These are phyloP conservation scores for Malurus alboscapulatus DNA, from an alignment of 2,113 vertebrate genomes.

Conservation along the genomic window DNA sequence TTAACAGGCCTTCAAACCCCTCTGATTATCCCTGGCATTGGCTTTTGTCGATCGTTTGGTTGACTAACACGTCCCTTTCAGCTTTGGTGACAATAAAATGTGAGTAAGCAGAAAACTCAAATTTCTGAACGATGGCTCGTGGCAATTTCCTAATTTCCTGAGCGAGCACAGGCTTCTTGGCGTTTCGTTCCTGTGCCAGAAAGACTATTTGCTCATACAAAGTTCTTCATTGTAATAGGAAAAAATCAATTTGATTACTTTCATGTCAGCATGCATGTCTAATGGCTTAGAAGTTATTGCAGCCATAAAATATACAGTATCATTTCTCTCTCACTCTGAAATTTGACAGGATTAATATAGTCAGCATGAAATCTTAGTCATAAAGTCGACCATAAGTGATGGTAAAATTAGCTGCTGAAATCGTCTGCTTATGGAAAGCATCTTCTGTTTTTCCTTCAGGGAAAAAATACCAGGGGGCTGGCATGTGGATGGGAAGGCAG, in stretches of 20 bases:
- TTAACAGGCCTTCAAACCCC: background rate
- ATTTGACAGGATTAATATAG: constrained; percentile 62
- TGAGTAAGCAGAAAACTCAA: constrained; percentile 68
- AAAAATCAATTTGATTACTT: constrained; percentile 60
- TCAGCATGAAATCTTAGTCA: constrained; percentile 55
- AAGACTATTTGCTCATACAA: constrained; percentile 35
- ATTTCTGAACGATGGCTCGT: constrained; percentile 68
- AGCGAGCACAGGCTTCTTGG: constrained; percentile 16
- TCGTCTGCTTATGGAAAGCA: constrained; percentile 45
- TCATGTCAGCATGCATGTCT: constrained; percentile 52
- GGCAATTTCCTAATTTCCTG: constrained; percentile 79
- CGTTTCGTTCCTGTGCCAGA: constrained; percentile 7
- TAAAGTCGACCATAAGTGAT: constrained; percentile 34
- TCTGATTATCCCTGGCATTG: background rate
- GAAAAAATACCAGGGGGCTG: background rate
- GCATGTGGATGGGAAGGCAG: background rate
- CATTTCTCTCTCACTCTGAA: constrained; percentile 41
- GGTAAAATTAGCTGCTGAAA: constrained; percentile 47
- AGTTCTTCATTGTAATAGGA: constrained; percentile 49
- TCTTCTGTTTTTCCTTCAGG: constrained; percentile 35
- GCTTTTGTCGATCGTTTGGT: background rate
- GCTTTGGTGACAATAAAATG: constrained; percentile 70
- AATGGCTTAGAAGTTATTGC: constrained; percentile 49
- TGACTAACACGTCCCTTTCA: constrained; percentile 43
- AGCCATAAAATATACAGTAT: constrained; percentile 54